Evolutionary conservation across 2,113 vertebrate species (phyloP).

Genomic region (Myanophis thanlyinensis): DNA sequence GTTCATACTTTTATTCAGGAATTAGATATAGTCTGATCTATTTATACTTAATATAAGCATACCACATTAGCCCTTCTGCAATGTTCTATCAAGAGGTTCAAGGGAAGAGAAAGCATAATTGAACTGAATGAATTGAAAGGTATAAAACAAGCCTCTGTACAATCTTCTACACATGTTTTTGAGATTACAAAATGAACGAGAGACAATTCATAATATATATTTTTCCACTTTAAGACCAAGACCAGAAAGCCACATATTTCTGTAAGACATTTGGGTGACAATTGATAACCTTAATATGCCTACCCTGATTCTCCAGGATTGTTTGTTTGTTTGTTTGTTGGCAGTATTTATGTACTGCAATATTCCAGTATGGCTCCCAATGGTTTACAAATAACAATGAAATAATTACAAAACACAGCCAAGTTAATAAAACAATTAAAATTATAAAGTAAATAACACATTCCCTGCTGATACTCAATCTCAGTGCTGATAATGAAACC

Average conservation of each 20-base stretch:
- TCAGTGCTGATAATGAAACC: not conserved
- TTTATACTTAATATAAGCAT: not conserved
- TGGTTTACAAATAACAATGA: not conserved
- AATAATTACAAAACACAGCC: not conserved
- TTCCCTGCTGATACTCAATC: not conserved
- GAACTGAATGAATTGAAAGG: not conserved
- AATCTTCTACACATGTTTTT: not conserved
- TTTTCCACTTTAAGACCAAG: not conserved
- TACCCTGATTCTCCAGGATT: not conserved
- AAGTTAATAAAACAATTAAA: not conserved
- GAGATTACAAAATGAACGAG: not conserved
- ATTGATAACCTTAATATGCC: not conserved
- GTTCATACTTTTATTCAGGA: not conserved
- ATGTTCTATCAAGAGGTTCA: not conserved
- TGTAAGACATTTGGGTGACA: not conserved
- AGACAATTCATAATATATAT: not conserved
- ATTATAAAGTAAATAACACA: not conserved
- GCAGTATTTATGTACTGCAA: not conserved
- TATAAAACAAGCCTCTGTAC: not conserved
- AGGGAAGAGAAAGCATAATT: not conserved
- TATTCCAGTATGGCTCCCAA: not conserved
- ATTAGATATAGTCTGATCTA: not conserved
- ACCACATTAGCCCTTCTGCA: not conserved
- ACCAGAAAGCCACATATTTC: not conserved
- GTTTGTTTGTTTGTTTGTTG: not conserved